Evolutionary conservation across 2,113 vertebrate species (phyloP), one percentile per base, ranked within the genome.

Genomic region (Sebastes fasciatus): DNA sequence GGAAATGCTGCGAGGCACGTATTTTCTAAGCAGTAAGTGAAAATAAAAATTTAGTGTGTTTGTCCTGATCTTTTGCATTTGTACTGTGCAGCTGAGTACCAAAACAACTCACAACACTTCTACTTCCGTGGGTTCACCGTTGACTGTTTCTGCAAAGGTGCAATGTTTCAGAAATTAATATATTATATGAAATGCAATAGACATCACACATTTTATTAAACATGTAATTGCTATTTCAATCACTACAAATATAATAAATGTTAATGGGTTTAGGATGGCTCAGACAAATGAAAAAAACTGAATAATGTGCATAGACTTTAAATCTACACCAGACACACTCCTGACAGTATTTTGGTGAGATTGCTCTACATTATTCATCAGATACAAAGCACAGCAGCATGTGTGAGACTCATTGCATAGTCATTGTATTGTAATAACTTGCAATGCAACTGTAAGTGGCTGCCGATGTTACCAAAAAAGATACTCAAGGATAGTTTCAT

Each of bases 21-120:
- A 45, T 78, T 85, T 90, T 83, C 83, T 62, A 68, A 82, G 70
- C 64, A 83, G 64, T 69, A 34, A 90, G 85, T 82, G 76, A 86
- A 89, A 87, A 74, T 73, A 46, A 84, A 78, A 81, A 83, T 43
- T 26, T 51, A 1, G 43, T 70, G 9, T 77, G 68, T 89, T 86
- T 80, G 52, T 80, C 61, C 55, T 23, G 54, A 77, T 80, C 54
- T 63, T 57, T 71, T 67, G 46, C 12, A 64, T 45, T 65, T 13
- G 54, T 60, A 2, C 12, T 69, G 52, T 74, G 64, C 16, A 86
- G n/a, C 14, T 11, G 5, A 67, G 42, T 49, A 40, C 21, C n/a
- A 52, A 61, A 45, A 54, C 52, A 68, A 14, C 43, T 45, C 61
- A 43, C 13, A 23, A 0, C 52, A 45, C 52, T 10, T 51, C 5